Conservation (phyloP, 2,113 vertebrate species). For the Struthidea cinerea region DNA sequence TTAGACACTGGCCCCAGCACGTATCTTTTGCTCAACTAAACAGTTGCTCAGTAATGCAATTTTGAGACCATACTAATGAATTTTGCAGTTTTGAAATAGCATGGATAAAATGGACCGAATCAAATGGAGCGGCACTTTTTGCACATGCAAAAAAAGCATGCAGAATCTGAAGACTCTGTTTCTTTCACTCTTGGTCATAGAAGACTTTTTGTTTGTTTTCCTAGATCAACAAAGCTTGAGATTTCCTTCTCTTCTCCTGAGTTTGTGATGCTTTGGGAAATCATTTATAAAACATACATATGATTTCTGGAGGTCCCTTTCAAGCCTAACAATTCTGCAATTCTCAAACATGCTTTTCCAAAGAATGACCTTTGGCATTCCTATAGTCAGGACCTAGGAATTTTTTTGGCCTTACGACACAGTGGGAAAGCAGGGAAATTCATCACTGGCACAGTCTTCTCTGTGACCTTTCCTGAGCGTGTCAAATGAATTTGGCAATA, state of each 20-base stretch:
- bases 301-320: not conserved
- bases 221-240: not conserved
- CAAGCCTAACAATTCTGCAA: not conserved
- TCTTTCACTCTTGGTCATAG: not conserved
- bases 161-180: not conserved
- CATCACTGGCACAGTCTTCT: not conserved
- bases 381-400: not conserved
- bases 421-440: not conserved
- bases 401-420: fast-evolving
- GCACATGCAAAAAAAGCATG: not conserved
- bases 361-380: not conserved
- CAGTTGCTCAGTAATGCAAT: not conserved
- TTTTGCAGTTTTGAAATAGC: not conserved
- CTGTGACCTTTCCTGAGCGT: not conserved
- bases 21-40: not conserved
- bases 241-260: not conserved
- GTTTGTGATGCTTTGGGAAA: not conserved
- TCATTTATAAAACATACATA: not conserved
- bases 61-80: not conserved
- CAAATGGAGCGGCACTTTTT: fast-evolving
- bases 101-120: not conserved
- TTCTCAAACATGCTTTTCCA: not conserved
- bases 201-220: not conserved
- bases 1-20: not conserved
- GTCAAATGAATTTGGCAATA: not conserved